Evolutionary conservation across 1,140 invertebrate genomes (phyloP).

Genomic region (Drosophila malerkotliana): DNA sequence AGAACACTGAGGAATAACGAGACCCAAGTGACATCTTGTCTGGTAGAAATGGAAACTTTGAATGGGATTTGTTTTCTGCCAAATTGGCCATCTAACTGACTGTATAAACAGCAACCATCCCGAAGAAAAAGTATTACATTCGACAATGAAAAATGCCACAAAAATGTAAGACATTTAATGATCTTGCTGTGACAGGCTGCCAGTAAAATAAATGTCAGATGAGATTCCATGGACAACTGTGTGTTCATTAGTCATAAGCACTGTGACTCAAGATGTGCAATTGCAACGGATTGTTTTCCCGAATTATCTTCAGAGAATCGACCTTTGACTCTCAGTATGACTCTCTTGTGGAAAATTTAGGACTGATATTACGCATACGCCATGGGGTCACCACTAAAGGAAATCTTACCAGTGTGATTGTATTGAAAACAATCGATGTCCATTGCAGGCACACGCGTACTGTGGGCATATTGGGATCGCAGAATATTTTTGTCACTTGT

Average conservation of each 20-base stretch:
- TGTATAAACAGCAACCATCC: not conserved
- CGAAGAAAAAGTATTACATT: slow-evolving; percentile 25
- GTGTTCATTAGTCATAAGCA: slow-evolving; percentile 54
- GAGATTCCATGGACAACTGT: slow-evolving; percentile 31
- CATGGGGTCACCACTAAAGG: not conserved
- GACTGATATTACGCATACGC: slow-evolving; percentile 18
- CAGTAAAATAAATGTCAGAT: slow-evolving; percentile 1
- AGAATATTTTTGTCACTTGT: slow-evolving; percentile 2
- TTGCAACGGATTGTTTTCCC: not conserved
- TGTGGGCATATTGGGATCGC: slow-evolving; percentile 51
- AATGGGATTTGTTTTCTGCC: slow-evolving; percentile 63
- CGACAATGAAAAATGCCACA: slow-evolving; percentile 29
- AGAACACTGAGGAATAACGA: slow-evolving; percentile 20
- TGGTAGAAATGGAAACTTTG: slow-evolving; percentile 53
- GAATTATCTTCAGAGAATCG: slow-evolving; percentile 3
- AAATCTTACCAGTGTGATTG: slow-evolving; percentile 63
- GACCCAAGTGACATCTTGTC: slow-evolving; percentile 66
- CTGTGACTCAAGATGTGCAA: slow-evolving; percentile 35
- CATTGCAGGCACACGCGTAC: slow-evolving; percentile 71
- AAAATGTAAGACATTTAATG: slow-evolving; percentile 46
- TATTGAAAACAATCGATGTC: slow-evolving; percentile 64
- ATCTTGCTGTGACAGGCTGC: slow-evolving; percentile 27
- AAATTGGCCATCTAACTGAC: slow-evolving; percentile 57
- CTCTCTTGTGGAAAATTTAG: slow-evolving; percentile 8
- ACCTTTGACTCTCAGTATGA: not conserved